Base-by-base conservation (phyloP, 2,113 vertebrate genomes). In the Bubo scandiacus region DNA sequence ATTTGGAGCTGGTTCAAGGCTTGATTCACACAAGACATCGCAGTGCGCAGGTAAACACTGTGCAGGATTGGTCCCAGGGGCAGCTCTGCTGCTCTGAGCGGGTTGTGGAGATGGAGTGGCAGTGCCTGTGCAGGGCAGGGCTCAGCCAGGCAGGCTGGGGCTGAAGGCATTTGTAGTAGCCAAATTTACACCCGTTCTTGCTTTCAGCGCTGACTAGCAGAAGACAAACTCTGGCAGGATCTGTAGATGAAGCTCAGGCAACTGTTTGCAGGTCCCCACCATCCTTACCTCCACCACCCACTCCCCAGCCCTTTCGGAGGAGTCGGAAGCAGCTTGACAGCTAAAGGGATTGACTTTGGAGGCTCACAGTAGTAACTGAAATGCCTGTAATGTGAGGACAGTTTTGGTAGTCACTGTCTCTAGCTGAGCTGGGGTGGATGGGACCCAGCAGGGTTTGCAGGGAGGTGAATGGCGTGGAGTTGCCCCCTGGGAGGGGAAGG, bases 1-100 rank as follows among this genome's bases (percentile, higher is more conserved):
- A 43, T 86, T 87, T 95, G 97, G 96, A 97, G 88, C 49, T 2
- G 70, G 34, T 93, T 95, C 97, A 95, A 52, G 86, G 72, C 36
- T 81, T 23, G 84, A 51, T 91, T 90, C 57, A 3, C 80, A 20
- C 17, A 19, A 85, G 86, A 25, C 55, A 0, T 21, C 3, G 45
- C 75, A 12, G 75, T 3, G 29, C 8, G 47, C 94, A 96, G 91
- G 93, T 95, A 45, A 84, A 86, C 73, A 15, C 57, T 1, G 79
- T 7, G 49, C 88, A 67, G 92, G 86, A 83, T 74, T 42, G 81
- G 54, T 90, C 86, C 83, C 90, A n/a, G 74, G 82, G 78, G 92
- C 54, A 40, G 81, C 49, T 36, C 27, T 14, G 62, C 66, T 36
- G 27, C 21, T 54, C 66, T 7, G 9, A 29, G 1, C 5, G 9